Evolutionary conservation across 1,140 invertebrate genomes (phyloP).

Genomic region (Macrobrachium rosenbergii): DNA sequence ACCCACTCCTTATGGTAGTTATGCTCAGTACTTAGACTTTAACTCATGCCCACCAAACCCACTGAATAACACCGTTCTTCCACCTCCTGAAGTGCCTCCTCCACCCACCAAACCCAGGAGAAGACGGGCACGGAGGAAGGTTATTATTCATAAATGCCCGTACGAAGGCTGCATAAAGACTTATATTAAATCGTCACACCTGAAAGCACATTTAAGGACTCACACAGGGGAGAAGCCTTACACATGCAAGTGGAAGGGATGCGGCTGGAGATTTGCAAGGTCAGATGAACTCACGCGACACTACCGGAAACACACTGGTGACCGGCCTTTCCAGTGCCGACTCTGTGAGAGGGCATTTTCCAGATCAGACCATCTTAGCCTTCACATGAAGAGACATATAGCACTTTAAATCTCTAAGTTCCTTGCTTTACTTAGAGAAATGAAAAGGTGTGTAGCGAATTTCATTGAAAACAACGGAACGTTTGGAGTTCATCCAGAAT

Average conservation of each 20-base stretch:
- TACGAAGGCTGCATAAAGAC: conserved; percentile 42
- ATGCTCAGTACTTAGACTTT: conserved; percentile 24
- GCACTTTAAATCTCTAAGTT: neutral
- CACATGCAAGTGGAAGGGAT: conserved; percentile 51
- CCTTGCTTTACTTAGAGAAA: neutral
- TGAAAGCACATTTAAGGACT: conserved; percentile 50
- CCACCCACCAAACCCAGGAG: conserved; percentile 24
- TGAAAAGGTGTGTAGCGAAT: neutral
- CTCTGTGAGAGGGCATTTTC: conserved; percentile 51
- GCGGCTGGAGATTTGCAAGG: conserved; percentile 47
- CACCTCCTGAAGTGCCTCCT: conserved; percentile 7
- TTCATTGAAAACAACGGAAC: neutral
- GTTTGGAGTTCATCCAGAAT: no score
- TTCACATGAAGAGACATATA: conserved; percentile 35
- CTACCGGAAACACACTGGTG: conserved; percentile 56
- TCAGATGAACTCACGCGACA: conserved; percentile 55
- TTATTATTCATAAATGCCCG: conserved; percentile 46
- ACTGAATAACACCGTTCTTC: neutral
- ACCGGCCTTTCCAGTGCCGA: conserved; percentile 54
- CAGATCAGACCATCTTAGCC: conserved; percentile 48
- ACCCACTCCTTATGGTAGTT: neutral
- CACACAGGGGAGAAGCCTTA: conserved; percentile 56
- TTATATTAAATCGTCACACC: conserved; percentile 43
- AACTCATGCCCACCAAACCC: neutral
- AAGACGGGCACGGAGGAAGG: conserved; percentile 34